phyloP scores from a whole-genome alignment of 1,140 invertebrate genomes.

The Adelges cooleyi region DNA sequence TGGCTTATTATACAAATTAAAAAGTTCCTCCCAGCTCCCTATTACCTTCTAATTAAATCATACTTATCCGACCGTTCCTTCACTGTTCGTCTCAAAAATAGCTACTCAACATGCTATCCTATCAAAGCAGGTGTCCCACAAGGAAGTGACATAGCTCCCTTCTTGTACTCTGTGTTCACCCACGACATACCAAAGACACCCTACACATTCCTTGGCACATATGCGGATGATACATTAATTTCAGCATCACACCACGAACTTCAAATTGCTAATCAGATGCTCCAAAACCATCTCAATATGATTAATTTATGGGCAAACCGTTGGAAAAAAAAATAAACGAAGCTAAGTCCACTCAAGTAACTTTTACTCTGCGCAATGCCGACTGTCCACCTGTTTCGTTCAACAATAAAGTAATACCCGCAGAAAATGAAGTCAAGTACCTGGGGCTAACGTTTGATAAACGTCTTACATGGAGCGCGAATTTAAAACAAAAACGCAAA shows the following conservation, averaged over 20 bases:
- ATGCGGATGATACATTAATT: conserved; percentile 28
- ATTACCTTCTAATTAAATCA: conserved; percentile 11
- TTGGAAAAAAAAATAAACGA: conserved; percentile 2
- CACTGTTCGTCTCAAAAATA: conserved; percentile 3
- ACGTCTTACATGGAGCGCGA: neutral
- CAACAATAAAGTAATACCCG: neutral
- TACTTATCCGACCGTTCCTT: conserved; percentile 21
- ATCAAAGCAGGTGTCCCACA: conserved; percentile 19
- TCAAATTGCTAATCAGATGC: neutral
- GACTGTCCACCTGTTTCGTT: neutral
- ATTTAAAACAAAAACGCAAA: neutral
- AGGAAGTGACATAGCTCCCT: conserved; percentile 12
- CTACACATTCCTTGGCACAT: conserved; percentile 10
- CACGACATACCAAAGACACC: conserved; percentile 11
- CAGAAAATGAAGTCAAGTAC: neutral
- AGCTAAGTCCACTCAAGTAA: neutral
- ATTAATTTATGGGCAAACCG: neutral
- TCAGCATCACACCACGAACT: neutral
- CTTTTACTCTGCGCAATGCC: neutral
- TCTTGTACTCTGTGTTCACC: conserved; percentile 4
- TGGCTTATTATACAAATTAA: conserved; percentile 9
- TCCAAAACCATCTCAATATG: neutral
- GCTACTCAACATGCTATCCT: neutral
- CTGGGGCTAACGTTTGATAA: neutral
- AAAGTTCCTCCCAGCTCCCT: neutral